These are phyloP conservation scores for Falco rusticolus DNA, from an alignment of 2,797 vertebrate genomes.

Conservation along the genomic window DNA sequence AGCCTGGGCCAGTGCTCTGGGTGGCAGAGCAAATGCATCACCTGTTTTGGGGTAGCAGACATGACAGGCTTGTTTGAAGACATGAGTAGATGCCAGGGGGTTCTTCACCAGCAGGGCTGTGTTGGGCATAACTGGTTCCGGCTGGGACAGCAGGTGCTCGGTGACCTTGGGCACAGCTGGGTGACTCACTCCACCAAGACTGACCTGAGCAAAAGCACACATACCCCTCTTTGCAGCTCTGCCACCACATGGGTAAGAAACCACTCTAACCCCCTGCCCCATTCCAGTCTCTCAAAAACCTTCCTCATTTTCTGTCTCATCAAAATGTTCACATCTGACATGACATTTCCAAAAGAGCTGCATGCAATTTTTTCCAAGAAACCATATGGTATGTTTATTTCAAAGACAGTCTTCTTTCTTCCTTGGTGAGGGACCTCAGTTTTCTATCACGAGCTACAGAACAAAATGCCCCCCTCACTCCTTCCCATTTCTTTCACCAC, in stretches of 20 bases:
- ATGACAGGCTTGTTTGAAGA: slow-evolving; percentile 96
- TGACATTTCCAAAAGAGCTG: background rate
- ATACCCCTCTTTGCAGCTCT: background rate
- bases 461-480: background rate
- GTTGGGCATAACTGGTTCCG: slow-evolving; percentile 78
- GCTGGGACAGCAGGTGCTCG: slow-evolving; percentile 53
- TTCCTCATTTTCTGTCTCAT: background rate
- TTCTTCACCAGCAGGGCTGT: slow-evolving; percentile 93
- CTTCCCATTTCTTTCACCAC: background rate
- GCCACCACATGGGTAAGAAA: background rate
- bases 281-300: background rate
- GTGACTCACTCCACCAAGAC: slow-evolving; percentile 43
- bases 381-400: background rate
- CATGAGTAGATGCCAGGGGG: slow-evolving; percentile 90
- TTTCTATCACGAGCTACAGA: background rate
- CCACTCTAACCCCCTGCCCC: background rate
- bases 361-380: background rate
- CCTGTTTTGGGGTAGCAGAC: slow-evolving; percentile 97
- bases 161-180: slow-evolving; percentile 48
- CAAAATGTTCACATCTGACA: background rate
- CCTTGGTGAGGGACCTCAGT: background rate
- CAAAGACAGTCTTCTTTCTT: background rate
- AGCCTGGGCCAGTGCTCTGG: background rate
- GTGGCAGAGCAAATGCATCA: slow-evolving; percentile 56
- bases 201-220: slow-evolving; percentile 14